Base-by-base conservation (phyloP, 2,797 vertebrate genomes). In the Dryobates pubescens region DNA sequence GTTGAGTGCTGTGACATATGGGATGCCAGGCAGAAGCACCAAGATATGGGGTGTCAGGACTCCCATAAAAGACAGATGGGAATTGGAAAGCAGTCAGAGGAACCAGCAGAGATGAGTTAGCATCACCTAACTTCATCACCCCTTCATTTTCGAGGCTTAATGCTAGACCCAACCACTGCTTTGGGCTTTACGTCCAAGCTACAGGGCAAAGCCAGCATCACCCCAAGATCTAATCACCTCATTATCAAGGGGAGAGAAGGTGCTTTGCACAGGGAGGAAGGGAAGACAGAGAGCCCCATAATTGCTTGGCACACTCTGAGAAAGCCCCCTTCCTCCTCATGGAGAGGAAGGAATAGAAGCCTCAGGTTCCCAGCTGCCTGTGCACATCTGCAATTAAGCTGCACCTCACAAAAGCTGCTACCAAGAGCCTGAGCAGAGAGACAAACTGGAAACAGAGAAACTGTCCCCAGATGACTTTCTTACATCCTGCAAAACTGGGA, bases 221-320 rank as follows among this genome's bases (percentile, higher is more conserved):
- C 63, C 3, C 24, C 11, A 85, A 88, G 88, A 77, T 32, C 74
- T 84, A 84, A 96, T 82, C 54, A 26, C 93, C 94, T 97, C 89
- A 54, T 97, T 91, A 88, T 61, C 79, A 7, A 14, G 53, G 76
- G 47, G 43, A 57, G 75, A 83, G 3, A 85, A 82, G 72, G 74
- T 64, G 73, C 13, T 84, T 30, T 88, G 88, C 38, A 65, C 10
- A 9, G 57, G 61, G 82, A 84, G 56, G 83, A 84, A 63, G 38
- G 59, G 72, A 73, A 79, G 67, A 30, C 62, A 82, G 75, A 89
- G 38, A 58, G 72, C 75, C 89, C 70, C 85, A 73, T 72, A 90
- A 94, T 19, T 82, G 81, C 71, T 49, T 13, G 30, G 70, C 43
- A 83, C 5, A 29, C 47, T 78, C 72, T 26, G 62, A 81, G 74